Percentiles rank a stretch among this genome's conserved stretches.
Conservation (phyloP, 1,140 invertebrate genomes). For the Mycetomoellerius zeteki region DNA sequence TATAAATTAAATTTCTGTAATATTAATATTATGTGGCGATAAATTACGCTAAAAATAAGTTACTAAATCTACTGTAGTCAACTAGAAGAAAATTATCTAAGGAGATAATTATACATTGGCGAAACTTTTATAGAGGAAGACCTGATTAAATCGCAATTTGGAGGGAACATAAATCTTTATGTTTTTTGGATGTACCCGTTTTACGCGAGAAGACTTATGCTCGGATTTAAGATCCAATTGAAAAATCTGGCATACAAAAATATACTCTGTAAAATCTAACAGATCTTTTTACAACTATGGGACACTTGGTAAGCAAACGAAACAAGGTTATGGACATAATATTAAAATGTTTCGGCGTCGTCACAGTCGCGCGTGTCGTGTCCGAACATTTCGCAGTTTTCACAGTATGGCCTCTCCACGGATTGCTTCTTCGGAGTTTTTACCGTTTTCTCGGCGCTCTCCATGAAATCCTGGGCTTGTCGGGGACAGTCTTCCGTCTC, state of each 20-base stretch:
- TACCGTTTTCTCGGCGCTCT: constrained; percentile 84
- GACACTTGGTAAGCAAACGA: constrained; percentile 62
- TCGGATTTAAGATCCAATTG: constrained; percentile 51
- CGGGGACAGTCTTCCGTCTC: constrained; percentile 98
- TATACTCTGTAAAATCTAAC: constrained; percentile 74
- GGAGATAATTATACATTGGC: neutral
- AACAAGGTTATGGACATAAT: constrained; percentile 48
- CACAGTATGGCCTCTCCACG: constrained; percentile 94
- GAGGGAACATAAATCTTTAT: constrained; percentile 42
- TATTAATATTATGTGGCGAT: neutral
- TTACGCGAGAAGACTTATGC: constrained; percentile 66
- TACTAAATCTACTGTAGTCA: constrained; percentile 30
- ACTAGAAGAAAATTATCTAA: constrained; percentile 29
- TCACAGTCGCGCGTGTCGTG: constrained; percentile 74
- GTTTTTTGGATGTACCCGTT: neutral
- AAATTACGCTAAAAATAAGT: constrained; percentile 20
- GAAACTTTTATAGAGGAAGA: constrained; percentile 14
- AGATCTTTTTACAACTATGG: constrained; percentile 64
- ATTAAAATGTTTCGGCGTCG: constrained; percentile 75
- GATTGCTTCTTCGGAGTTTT: constrained; percentile 84
- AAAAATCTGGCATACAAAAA: constrained; percentile 65
- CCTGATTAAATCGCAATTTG: constrained; percentile 21
- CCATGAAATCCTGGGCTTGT: constrained; percentile 90
- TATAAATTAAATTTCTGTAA: constrained; percentile 1
- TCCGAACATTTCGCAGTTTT: constrained; percentile 93